Percentiles rank a stretch among this genome's conserved stretches.
Evolutionary conservation across 2,797 vertebrate genomes (phyloP).

Genomic region (Pygocentrus nattereri): DNA sequence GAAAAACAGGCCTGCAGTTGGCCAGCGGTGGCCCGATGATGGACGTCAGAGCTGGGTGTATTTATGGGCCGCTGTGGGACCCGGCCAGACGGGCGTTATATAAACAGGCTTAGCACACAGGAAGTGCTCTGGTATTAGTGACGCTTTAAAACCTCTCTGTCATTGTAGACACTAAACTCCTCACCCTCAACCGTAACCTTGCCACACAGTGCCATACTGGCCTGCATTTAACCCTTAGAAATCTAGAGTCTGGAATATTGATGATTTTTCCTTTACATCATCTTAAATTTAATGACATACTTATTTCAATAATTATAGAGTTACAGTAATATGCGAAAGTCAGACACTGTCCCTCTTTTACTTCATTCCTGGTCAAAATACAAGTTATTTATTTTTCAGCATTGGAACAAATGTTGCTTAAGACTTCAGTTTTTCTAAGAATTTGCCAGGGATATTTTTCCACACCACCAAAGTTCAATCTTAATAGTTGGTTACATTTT

Average conservation of each 20-base stretch:
- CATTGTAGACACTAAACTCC: constrained; percentile 15
- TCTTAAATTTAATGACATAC: too few species aligned
- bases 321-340: too few species aligned
- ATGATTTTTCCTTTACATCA: constrained; percentile 1
- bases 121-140: constrained; percentile 76
- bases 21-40: constrained; percentile 19
- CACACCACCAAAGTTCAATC: too few species aligned
- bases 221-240: constrained; percentile 7
- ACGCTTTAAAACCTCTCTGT: constrained; percentile 61
- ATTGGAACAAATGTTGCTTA: too few species aligned
- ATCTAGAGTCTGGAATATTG: background rate
- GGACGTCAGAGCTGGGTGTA: constrained; percentile 60
- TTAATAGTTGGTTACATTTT: too few species aligned
- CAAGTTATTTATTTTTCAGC: too few species aligned
- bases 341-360: too few species aligned
- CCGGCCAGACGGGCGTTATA: constrained; percentile 76
- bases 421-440: too few species aligned
- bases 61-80: constrained; percentile 44
- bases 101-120: constrained; percentile 82
- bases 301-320: too few species aligned
- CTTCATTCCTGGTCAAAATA: too few species aligned
- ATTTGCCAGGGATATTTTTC: too few species aligned
- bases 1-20: background rate
- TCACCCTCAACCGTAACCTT: constrained; percentile 12
- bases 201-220: constrained; percentile 13